Base-by-base conservation (phyloP, 2,888 invertebrate species). In the Cataglyphis livida region DNA sequence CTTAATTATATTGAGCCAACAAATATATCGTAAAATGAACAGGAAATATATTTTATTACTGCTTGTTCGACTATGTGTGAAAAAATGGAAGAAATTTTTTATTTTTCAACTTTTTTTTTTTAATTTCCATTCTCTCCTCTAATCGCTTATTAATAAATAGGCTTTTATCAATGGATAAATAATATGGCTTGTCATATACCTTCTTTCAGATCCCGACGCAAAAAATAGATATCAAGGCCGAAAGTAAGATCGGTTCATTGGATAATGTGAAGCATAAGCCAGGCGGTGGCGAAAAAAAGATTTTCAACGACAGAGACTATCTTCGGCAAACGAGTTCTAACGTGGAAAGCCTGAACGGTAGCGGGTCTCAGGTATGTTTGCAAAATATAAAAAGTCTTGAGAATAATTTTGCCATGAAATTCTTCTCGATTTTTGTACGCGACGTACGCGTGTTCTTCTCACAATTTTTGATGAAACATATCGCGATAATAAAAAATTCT, bases 271-370 rank as follows among this genome's bases (percentile, higher is more conserved):
- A 97, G 95, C 97, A 99, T 96, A 98, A 96, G 95, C 98, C 99
- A 82, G 98, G 98, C 91, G 99, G 99, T 86, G 99, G 99, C 68
- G 98, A 98, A 90, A 97, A 98, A 95, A 98, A 98, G 96, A 98
- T 98, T 93, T 98, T 98, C 95, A 98, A 98, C 94, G 98, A 98
- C 95, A 98, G 97, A 95, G 97, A 97, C 87, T 98, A 98, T 95
- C 96, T 98, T 95, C 97, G 97, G 95, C 98, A 98, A 95, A 96
- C 91, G 18, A 89, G 92, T 73, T 91, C 92, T 1, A 92, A 93
- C 75, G 92, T 93, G 5, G 93, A 93, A 84, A 93, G 92, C 76
- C 89, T 94, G 82, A 92, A 92, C 81, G 93, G 93, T 78, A 94
- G 94, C 86, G 93, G 93, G 76, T 92, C 93, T 48, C 94, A 94